A percentile compares a stretch with the other conserved stretches of the same genome.
Conservation (phyloP, 2,888 invertebrate species). For the Dasypolia templi region DNA sequence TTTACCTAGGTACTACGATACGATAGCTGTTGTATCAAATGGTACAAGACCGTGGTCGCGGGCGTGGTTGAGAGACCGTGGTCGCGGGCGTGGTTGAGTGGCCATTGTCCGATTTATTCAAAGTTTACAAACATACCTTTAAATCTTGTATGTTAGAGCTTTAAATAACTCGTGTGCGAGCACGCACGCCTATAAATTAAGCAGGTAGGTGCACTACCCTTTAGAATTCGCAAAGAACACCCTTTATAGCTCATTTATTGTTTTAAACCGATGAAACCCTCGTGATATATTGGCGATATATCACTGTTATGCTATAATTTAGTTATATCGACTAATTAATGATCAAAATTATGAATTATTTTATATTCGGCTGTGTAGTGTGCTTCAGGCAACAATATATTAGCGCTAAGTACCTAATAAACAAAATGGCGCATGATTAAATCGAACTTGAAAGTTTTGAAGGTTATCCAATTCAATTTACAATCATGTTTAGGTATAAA, state of each 20-base stretch:
- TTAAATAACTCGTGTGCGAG: constrained; percentile 70
- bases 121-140: constrained; percentile 68
- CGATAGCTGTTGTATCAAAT: constrained; percentile 42
- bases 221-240: constrained; percentile 58
- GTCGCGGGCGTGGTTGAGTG: constrained; percentile 37
- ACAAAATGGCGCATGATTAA: constrained; percentile 61
- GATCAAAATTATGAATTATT: constrained; percentile 69
- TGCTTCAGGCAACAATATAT: constrained; percentile 23
- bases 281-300: constrained; percentile 64
- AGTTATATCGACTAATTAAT: constrained; percentile 74
- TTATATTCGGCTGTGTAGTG: constrained; percentile 49
- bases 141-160: constrained; percentile 69
- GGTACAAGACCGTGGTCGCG: constrained; percentile 26
- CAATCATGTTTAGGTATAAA: constrained; percentile 51
- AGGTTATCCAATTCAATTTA: constrained; percentile 60
- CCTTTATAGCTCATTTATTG: constrained; percentile 67
- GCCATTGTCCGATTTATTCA: constrained; percentile 55
- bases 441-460: constrained; percentile 66
- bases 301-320: constrained; percentile 70
- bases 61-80: constrained; percentile 18
- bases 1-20: constrained; percentile 35
- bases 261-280: constrained; percentile 66
- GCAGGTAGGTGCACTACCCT: constrained; percentile 67
- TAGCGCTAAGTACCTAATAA: not conserved
- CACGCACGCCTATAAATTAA: constrained; percentile 71